phyloP scores from a whole-genome alignment of 1,140 invertebrate genomes.

The Heliconius hermathena region DNA sequence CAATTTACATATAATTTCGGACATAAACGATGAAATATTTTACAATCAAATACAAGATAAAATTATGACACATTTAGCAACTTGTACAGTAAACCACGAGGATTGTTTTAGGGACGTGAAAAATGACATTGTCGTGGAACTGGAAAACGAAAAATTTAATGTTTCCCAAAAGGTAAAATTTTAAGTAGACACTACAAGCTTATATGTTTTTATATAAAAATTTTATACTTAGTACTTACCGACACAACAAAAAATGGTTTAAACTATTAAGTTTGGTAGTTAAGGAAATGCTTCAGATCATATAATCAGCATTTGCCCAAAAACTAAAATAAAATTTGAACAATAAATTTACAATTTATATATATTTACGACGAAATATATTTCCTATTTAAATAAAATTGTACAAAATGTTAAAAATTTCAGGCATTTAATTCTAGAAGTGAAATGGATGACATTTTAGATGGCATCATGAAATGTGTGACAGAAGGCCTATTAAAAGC shows the following conservation, averaged over 20 bases:
- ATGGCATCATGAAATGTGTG: conserved; percentile 46
- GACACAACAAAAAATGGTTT: too few species aligned
- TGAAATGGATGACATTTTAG: conserved; percentile 42
- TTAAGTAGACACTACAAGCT: background rate
- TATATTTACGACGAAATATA: too few species aligned
- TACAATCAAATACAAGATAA: conserved; percentile 39
- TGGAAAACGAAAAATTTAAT: conserved; percentile 25
- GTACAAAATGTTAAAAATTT: background rate
- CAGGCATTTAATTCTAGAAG: conserved; percentile 47
- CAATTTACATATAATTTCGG: conserved; percentile 15
- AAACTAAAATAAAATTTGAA: too few species aligned
- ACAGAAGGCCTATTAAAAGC: conserved; percentile 47
- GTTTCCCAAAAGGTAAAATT: conserved; percentile 19
- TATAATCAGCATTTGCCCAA: too few species aligned
- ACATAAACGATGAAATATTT: conserved; percentile 39
- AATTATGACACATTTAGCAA: conserved; percentile 9
- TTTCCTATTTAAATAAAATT: too few species aligned
- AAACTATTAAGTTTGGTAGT: too few species aligned
- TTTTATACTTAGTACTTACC: too few species aligned
- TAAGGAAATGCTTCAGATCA: too few species aligned
- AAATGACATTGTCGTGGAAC: conserved; percentile 38
- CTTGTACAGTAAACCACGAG: conserved; percentile 38
- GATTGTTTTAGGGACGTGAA: conserved; percentile 46
- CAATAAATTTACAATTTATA: too few species aligned
- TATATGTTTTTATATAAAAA: too few species aligned